Evolutionary conservation across 2,797 vertebrate genomes (phyloP).

Genomic region (Gymnocypris eckloni): DNA sequence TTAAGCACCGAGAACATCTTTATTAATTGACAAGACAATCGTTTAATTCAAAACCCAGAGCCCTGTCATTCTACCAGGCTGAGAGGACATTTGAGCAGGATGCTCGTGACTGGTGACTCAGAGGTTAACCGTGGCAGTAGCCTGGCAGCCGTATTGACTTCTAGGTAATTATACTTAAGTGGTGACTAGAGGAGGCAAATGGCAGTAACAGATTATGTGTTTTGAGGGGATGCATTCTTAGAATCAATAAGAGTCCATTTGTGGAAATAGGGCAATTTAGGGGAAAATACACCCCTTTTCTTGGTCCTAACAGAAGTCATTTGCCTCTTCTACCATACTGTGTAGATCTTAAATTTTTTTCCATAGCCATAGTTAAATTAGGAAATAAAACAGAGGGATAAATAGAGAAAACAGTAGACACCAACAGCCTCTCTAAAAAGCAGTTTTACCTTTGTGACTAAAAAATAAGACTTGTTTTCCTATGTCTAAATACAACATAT

Average conservation of each 20-base stretch:
- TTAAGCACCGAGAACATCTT: constrained; percentile 43
- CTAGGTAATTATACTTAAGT: constrained; percentile 78
- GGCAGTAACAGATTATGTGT: constrained; percentile 78
- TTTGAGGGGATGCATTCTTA: constrained; percentile 75
- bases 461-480: neutral
- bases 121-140: constrained; percentile 68
- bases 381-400: constrained; percentile 36
- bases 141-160: constrained; percentile 65
- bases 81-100: constrained; percentile 25
- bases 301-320: constrained; percentile 66
- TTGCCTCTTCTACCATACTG: constrained; percentile 59
- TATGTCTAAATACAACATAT: neutral
- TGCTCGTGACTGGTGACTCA: constrained; percentile 52
- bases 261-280: constrained; percentile 77
- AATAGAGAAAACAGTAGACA: neutral
- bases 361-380: constrained; percentile 40
- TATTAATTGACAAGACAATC: constrained; percentile 56
- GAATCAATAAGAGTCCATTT: constrained; percentile 84
- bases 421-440: neutral
- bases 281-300: constrained; percentile 72
- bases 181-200: constrained; percentile 72
- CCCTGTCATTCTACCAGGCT: constrained; percentile 39
- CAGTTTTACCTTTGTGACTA: neutral
- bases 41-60: constrained; percentile 55
- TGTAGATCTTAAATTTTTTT: constrained; percentile 14